A percentile compares a stretch with the other conserved stretches of the same genome.
phyloP scores from a whole-genome alignment of 2,113 vertebrate species.

The Chauna torquata region DNA sequence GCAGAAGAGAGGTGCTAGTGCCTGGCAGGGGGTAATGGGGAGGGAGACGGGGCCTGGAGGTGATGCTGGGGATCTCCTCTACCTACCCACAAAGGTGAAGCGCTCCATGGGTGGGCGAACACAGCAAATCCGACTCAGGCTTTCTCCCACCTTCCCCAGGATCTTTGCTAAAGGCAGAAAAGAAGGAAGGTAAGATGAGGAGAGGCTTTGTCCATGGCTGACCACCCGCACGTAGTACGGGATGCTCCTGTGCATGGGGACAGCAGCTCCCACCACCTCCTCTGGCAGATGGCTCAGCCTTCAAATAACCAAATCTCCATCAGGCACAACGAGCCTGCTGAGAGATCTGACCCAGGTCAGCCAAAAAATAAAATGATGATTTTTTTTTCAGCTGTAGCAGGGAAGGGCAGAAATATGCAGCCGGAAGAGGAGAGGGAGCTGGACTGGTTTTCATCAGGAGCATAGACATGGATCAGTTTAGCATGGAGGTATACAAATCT shows the following conservation, averaged over 20 bases:
- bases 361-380: not conserved
- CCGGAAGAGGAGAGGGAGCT: not conserved
- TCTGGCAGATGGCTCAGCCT: not conserved
- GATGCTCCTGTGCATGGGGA: not conserved
- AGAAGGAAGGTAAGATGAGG: not conserved
- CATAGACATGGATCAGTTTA: not conserved
- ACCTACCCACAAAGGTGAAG: slow-evolving; percentile 96
- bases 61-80: not conserved
- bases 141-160: slow-evolving; percentile 94
- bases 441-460: not conserved
- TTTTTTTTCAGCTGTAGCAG: not conserved
- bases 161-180: slow-evolving; percentile 84
- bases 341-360: not conserved
- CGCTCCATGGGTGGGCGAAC: slow-evolving; percentile 92
- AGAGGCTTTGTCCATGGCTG: not conserved
- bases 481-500: not conserved
- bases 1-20: not conserved
- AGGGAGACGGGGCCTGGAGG: not conserved
- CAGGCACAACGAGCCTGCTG: not conserved
- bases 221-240: not conserved
- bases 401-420: not conserved
- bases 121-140: slow-evolving; percentile 92
- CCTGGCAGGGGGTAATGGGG: not conserved
- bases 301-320: not conserved
- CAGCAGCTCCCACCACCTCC: not conserved